A percentile compares a stretch with the other conserved stretches of the same genome.
Conservation (phyloP, 2,797 vertebrate species). For the Hipposideros larvatus region DNA sequence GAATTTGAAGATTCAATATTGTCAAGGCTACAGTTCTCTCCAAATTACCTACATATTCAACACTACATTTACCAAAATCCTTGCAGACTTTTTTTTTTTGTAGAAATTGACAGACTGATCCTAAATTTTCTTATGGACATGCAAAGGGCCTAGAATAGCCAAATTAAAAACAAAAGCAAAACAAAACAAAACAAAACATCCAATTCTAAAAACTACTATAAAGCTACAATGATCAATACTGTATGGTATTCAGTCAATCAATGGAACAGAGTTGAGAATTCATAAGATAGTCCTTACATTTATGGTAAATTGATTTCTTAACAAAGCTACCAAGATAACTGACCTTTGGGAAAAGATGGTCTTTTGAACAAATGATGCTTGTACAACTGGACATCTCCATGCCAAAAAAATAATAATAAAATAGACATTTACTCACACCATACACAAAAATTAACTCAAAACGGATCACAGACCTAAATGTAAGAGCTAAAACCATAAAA, state of each 20-base stretch:
- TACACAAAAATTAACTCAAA: constrained; percentile 25
- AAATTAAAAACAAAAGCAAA: background rate
- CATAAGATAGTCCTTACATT: background rate
- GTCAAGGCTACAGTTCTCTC: background rate
- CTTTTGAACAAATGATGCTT: constrained; percentile 23
- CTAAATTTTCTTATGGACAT: constrained; percentile 16
- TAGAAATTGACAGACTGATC: background rate
- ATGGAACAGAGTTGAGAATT: constrained; percentile 29
- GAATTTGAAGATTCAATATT: background rate
- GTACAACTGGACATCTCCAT: background rate
- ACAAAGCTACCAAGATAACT: constrained; percentile 30
- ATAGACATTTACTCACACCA: background rate
- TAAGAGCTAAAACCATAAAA: constrained; percentile 25
- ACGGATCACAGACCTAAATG: background rate
- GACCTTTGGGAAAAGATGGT: background rate
- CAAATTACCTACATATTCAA: constrained; percentile 32
- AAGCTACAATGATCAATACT: background rate
- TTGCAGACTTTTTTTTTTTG: background rate
- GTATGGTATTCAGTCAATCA: background rate
- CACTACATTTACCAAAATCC: background rate
- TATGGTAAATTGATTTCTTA: constrained; percentile 12
- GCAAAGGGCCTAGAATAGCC: background rate
- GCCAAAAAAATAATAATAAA: background rate
- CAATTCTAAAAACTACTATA: background rate
- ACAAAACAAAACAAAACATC: background rate